Evolutionary conservation across 2,797 vertebrate genomes (phyloP), one percentile per base, ranked within the genome.

Genomic region (Decapterus maruadsi): DNA sequence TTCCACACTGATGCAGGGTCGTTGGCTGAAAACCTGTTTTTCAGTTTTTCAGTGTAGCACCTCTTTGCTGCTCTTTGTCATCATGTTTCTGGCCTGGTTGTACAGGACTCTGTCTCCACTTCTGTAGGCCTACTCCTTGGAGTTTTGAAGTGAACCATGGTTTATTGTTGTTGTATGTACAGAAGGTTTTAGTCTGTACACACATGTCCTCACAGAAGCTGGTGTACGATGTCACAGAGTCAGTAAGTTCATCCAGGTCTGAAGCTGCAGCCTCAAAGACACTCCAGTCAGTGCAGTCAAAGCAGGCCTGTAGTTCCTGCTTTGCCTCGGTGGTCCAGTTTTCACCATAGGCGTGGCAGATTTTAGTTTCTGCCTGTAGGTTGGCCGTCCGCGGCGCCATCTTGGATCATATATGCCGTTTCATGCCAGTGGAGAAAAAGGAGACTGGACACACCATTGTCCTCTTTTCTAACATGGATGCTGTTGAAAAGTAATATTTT

Each of bases 151-250:
- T 43, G 10, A 43, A 43, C 42, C 42, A 13, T 2, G 42, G 42
- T 34, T 34, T 7, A 34, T 34, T 34, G 31, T 34, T 34, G 31
- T 34, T 34, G 31, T 2, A 34, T 34, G 31, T 34, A 7, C 31
- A 34, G 31, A 34, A 34, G 4, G 31, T 34, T 34, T 34, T 34
- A 34, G 31, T 34, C 31, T 34, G 31, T 7, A 7, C 31, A 34
- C 4, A 34, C 31, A 57, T 43, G 14, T 64, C 42, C 26, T 11
- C 20, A 73, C 43, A 50, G 12, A 59, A 54, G 13, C 45, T 75
- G 51, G 14, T 46, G 31, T 55, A 61, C 14, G 19, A 20, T 34
- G 29, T 57, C 36, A 22, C 43, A 38, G 12, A 22, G 10, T 34
- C 17, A 48, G 19, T n/a, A 0, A n/a, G 17, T 48, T 2, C 19